These are phyloP conservation scores for Kuschelorhynchus macadamiae DNA, from an alignment of 2,888 invertebrate genomes.

Conservation along the genomic window DNA sequence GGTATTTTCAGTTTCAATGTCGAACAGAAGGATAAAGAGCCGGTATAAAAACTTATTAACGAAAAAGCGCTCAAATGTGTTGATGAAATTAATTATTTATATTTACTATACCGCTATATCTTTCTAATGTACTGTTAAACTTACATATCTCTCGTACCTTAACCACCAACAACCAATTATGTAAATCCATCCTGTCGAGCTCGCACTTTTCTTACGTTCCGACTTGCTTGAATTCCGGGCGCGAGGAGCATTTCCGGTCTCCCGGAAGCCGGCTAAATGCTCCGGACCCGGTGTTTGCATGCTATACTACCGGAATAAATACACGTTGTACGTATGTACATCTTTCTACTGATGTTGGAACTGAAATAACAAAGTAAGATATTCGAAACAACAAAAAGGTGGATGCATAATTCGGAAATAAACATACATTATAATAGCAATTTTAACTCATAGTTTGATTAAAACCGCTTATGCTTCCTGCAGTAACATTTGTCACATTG, in stretches of 20 bases:
- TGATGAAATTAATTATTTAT: no score
- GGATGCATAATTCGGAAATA: no score
- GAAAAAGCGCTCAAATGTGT: no score
- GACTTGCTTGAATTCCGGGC: constrained; percentile 25
- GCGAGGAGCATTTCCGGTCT: constrained; percentile 24
- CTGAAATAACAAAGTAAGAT: background rate
- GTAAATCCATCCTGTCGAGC: constrained; percentile 17
- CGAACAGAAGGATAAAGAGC: no score
- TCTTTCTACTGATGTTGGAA: background rate
- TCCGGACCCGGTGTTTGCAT: constrained; percentile 32
- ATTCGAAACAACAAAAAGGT: background rate
- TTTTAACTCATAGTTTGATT: no score
- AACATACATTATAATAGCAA: no score
- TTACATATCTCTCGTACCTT: background rate
- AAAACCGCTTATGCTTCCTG: no score
- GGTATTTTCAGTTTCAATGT: no score
- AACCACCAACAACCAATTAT: constrained; percentile 21
- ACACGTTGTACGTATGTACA: background rate
- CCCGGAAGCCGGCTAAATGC: constrained; percentile 37
- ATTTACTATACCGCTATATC: no score
- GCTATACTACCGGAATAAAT: constrained; percentile 32
- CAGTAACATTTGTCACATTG: no score
- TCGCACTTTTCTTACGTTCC: constrained; percentile 30
- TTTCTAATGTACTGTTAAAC: no score
- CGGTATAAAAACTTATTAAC: no score